phyloP scores from a whole-genome alignment of 2,888 invertebrate genomes.

The Pandemis corylana region DNA sequence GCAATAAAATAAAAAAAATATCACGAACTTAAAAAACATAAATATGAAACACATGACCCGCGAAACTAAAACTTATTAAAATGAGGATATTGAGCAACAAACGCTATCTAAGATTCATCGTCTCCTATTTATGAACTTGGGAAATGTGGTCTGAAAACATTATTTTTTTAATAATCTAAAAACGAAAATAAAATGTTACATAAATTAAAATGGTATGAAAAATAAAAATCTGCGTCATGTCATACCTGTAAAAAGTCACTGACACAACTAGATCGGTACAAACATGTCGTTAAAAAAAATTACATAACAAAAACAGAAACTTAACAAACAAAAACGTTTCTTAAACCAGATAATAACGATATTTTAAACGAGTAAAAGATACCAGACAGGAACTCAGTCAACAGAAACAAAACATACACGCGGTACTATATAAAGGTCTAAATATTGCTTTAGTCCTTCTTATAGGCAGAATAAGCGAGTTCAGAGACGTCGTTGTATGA shows the following conservation, averaged over 20 bases:
- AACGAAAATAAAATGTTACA: not conserved
- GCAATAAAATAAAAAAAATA: conserved; percentile 34
- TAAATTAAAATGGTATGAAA: not conserved
- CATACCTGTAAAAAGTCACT: too few species aligned
- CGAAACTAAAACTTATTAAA: conserved; percentile 3
- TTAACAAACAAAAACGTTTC: not conserved
- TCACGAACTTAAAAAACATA: conserved; percentile 37
- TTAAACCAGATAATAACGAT: not conserved
- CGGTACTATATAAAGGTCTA: not conserved
- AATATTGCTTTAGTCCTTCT: conserved; percentile 54
- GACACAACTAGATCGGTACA: not conserved
- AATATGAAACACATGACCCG: conserved; percentile 32
- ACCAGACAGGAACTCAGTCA: not conserved
- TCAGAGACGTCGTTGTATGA: conserved; percentile 83
- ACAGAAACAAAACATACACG: not conserved
- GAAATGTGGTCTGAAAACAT: not conserved
- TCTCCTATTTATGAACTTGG: not conserved
- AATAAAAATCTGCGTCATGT: not conserved
- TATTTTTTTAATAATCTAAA: not conserved
- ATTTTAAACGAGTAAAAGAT: not conserved
- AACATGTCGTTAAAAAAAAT: not conserved
- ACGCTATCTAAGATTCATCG: not conserved
- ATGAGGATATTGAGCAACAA: not conserved
- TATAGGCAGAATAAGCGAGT: conserved; percentile 89
- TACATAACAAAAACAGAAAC: not conserved